These are phyloP conservation scores for Pipistrellus pygmaeus DNA, from an alignment of 2,797 vertebrate genomes.

Conservation along the genomic window DNA sequence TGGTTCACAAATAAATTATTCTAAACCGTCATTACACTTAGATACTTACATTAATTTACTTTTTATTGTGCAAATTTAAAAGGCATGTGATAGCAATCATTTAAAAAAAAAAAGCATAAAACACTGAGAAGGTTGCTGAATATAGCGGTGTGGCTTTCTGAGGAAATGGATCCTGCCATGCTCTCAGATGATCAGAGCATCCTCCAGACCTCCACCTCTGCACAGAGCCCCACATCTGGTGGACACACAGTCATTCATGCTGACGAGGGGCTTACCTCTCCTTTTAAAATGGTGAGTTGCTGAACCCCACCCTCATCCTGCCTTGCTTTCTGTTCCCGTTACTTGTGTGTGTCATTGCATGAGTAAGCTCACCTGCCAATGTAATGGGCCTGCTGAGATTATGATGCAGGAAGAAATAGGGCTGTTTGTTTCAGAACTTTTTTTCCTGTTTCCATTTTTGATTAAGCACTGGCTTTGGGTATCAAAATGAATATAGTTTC, in stretches of 20 bases:
- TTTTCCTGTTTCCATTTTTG: conserved; percentile 67
- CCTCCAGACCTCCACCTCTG: neutral
- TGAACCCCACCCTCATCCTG: neutral
- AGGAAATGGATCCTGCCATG: neutral
- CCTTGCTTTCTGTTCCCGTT: neutral
- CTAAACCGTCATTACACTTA: neutral
- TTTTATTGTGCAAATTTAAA: conserved; percentile 47
- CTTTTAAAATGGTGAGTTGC: conserved; percentile 1
- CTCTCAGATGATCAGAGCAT: neutral
- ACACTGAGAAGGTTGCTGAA: neutral
- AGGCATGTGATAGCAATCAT: neutral
- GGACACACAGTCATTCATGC: neutral
- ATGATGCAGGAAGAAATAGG: neutral
- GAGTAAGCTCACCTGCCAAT: conserved; percentile 44
- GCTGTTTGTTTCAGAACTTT: conserved; percentile 57
- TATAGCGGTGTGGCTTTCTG: neutral
- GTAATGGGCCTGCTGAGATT: conserved; percentile 52
- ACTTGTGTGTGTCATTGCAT: neutral
- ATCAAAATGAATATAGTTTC: conserved; percentile 68
- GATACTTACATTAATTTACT: conserved; percentile 17
- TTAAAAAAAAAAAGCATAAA: neutral
- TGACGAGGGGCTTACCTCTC: neutral
- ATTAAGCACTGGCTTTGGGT: conserved; percentile 64
- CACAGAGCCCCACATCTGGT: neutral
- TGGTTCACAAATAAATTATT: neutral